These are phyloP conservation scores for Reinhardtius hippoglossoides DNA, from an alignment of 2,113 vertebrate genomes.

Conservation along the genomic window DNA sequence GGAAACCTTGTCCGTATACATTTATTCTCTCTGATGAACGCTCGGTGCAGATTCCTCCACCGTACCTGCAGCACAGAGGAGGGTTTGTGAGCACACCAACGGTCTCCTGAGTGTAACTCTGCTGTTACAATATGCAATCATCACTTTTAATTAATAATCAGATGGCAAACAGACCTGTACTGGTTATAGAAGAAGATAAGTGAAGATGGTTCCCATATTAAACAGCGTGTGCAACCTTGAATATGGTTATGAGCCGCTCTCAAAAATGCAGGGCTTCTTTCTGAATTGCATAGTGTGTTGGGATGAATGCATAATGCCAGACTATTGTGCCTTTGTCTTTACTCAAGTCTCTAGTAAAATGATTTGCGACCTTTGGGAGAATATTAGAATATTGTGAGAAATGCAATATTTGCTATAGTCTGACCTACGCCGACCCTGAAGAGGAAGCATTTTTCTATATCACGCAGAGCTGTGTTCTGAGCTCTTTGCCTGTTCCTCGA, in stretches of 20 bases:
- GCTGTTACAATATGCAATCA: background rate
- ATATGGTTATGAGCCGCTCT: background rate
- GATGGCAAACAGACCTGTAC: background rate
- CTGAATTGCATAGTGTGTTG: background rate
- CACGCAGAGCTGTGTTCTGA: background rate
- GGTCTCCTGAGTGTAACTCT: background rate
- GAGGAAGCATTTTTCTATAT: background rate
- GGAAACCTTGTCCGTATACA: slow-evolving; percentile 56
- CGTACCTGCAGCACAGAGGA: slow-evolving; percentile 11
- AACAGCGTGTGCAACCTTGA: background rate
- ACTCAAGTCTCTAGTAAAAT: background rate
- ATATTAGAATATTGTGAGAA: background rate
- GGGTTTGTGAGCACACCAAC: background rate
- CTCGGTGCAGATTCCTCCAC: slow-evolving; percentile 28
- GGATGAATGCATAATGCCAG: slow-evolving; percentile 3
- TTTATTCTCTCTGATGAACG: slow-evolving; percentile 70
- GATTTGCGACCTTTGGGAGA: background rate
- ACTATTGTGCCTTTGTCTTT: background rate
- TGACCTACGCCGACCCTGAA: background rate
- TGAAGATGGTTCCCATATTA: background rate
- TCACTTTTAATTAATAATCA: slow-evolving; percentile 10
- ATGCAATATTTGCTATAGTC: background rate
- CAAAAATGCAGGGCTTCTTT: background rate
- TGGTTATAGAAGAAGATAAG: background rate
- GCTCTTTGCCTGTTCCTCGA: background rate